Base-by-base conservation (phyloP, 2,888 invertebrate genomes). In the Tipula vernalis region DNA sequence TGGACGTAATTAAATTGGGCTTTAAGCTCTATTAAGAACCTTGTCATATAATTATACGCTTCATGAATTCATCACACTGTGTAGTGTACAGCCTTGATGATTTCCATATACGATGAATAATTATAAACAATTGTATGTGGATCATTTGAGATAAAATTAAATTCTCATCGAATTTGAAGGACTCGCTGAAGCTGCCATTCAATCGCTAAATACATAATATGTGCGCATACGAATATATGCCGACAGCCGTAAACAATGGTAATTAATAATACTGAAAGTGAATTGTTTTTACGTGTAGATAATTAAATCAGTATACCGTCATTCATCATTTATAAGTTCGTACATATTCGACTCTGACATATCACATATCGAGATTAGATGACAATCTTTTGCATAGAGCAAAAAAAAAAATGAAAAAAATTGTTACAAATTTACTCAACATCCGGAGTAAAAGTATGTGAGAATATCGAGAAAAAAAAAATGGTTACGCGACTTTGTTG, bases 391-490 rank as follows among this genome's bases (percentile, higher is more conserved):
- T 71, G 71, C 71, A 71, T 71, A 71, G 18, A 28, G 71, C 71
- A 71, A 71, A 71, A 71, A 28, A 28, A 0, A 28, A n/a, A n/a
- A n/a, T n/a, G 28, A 28, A 28, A 28, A 28, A 71, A 18, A 10
- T 71, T 71, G 18, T 71, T 71, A 71, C 71, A 71, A 71, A 71
- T 71, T 71, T 71, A 71, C 28, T 28, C 71, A 28, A 71, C 71
- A 71, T 71, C 71, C 71, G 71, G 71, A 71, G 71, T 71, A 71
- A 71, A 71, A 71, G 71, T 71, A 71, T 71, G 71, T 71, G 71
- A 28, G 71, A 71, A 71, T 71, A n/a, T 6, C 10, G 4, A 57
- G 28, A 28, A 71, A 10, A 18, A 28, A 10, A 71, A 71, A 71
- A 10, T 10, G 51, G 71, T 71, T 71, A 71, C 71, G 71, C 71